Percentiles rank a stretch among this genome's conserved stretches.
phyloP scores from a whole-genome alignment of 2,797 vertebrate species.

The Macrochelys suwanniensis region DNA sequence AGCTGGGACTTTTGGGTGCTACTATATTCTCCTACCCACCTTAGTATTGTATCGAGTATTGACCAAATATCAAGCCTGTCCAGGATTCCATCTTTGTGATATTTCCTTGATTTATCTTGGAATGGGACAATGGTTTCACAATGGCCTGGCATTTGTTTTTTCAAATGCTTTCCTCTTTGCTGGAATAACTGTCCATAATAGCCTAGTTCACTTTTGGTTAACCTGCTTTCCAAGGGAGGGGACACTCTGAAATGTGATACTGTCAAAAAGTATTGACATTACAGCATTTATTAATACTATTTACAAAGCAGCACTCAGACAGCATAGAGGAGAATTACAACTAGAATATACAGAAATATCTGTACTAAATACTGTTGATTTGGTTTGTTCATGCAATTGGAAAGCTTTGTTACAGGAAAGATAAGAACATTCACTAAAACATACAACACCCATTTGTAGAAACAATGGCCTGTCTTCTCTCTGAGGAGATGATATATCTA shows the following conservation, averaged over 20 bases:
- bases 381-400: not conserved
- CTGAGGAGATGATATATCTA: not conserved
- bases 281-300: not conserved
- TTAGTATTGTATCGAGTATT: no score
- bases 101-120: not conserved
- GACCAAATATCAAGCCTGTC: not conserved
- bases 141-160: not conserved
- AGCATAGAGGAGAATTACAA: not conserved
- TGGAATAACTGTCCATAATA: not conserved
- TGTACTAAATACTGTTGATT: not conserved
- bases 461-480: slow-evolving; percentile 4
- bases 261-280: not conserved
- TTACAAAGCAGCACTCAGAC: not conserved
- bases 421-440: not conserved
- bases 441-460: not conserved
- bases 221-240: not conserved
- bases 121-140: not conserved
- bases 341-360: not conserved
- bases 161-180: not conserved
- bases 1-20: slow-evolving; percentile 30
- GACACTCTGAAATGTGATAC: not conserved
- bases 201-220: no score
- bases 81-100: not conserved
- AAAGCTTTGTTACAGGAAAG: not conserved
- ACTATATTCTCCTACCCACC: not conserved